phyloP scores from a whole-genome alignment of 2,797 vertebrate species.

The Tachyglossus aculeatus region DNA sequence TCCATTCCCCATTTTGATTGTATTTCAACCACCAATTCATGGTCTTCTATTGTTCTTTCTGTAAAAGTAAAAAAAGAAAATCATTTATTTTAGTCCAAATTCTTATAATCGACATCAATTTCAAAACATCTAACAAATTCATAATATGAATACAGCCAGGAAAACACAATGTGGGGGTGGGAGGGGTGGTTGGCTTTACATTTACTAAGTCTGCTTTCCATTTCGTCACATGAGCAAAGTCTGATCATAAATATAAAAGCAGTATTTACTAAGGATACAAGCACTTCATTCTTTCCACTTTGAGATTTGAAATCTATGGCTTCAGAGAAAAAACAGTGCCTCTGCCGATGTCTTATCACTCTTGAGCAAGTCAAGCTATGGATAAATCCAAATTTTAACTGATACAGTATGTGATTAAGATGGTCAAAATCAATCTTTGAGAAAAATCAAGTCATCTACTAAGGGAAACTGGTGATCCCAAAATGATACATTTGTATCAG shows the following conservation, averaged over 20 bases:
- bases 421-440: constrained; percentile 22
- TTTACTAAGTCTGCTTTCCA: not conserved
- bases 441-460: constrained; percentile 21
- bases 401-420: constrained; percentile 32
- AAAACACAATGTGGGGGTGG: constrained; percentile 25
- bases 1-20: constrained; percentile 90
- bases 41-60: constrained; percentile 97
- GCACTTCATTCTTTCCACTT: constrained; percentile 33
- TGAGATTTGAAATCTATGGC: not conserved
- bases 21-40: constrained; percentile 91
- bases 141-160: not conserved
- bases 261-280: constrained; percentile 8
- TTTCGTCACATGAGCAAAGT: constrained; percentile 3
- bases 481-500: not conserved
- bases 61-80: constrained; percentile 49
- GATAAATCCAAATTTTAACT: constrained; percentile 40
- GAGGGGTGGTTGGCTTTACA: not conserved
- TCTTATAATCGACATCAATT: too few relatives aligned
- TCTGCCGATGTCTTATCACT: not conserved
- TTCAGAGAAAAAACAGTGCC: constrained; percentile 46
- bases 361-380: constrained; percentile 37
- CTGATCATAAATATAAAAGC: constrained; percentile 26
- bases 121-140: too few relatives aligned
- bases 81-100: too few relatives aligned
- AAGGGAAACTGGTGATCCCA: constrained; percentile 11